Conservation (phyloP, 2,888 invertebrate genomes). For the Rugalucina vietnamica region DNA sequence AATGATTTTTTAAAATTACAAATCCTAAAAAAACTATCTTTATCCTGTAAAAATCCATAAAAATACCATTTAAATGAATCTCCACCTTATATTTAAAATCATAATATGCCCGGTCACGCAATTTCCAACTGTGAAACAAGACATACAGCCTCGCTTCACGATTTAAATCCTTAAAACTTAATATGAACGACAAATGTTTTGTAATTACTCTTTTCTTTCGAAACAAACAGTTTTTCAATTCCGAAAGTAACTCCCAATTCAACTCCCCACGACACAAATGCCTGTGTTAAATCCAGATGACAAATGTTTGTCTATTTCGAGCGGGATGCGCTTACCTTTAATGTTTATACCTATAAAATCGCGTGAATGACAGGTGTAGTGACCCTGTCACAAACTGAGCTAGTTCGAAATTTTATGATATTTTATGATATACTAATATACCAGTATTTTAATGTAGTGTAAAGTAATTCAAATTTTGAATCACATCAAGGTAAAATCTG, state of each 20-base stretch:
- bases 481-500: too few relatives aligned
- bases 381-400: not conserved
- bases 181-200: not conserved
- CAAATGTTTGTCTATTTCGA: not conserved
- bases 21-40: not conserved
- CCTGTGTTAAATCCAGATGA: not conserved
- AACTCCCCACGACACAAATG: not conserved
- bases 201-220: not conserved
- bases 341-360: not conserved
- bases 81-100: not conserved
- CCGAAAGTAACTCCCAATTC: not conserved
- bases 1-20: too few relatives aligned
- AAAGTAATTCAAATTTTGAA: not conserved
- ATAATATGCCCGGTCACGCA: not conserved
- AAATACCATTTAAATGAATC: not conserved
- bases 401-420: constrained; percentile 5
- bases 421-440: not conserved
- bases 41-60: not conserved
- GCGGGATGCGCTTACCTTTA: too few relatives aligned
- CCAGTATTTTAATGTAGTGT: not conserved
- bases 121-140: not conserved
- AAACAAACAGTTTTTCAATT: not conserved
- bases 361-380: not conserved
- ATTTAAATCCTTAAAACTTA: not conserved
- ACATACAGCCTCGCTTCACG: not conserved